Conservation (phyloP, 2,888 invertebrate species). For the Hypena proboscidalis region DNA sequence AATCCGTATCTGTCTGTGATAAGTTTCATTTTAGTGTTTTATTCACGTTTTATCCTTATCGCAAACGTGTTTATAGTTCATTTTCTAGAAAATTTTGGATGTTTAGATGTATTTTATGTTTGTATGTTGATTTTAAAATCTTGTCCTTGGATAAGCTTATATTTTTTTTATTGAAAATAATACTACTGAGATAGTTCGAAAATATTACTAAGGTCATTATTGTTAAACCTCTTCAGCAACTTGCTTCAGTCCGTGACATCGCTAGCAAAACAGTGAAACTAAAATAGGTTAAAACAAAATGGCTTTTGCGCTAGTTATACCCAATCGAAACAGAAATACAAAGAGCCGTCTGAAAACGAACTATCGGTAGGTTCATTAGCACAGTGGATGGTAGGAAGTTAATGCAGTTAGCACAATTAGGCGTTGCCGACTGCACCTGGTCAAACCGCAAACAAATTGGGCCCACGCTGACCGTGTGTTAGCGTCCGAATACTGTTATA, state of each 20-base stretch:
- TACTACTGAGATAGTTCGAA: too few relatives aligned
- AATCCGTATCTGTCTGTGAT: constrained; percentile 9
- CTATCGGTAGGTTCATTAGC: constrained; percentile 38
- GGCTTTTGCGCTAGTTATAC: constrained; percentile 10
- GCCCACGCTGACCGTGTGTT: constrained; percentile 35
- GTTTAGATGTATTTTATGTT: constrained; percentile 9
- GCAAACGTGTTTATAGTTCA: constrained; percentile 28
- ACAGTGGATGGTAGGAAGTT: constrained; percentile 47
- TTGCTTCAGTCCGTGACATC: too few relatives aligned
- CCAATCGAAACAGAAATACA: constrained; percentile 7
- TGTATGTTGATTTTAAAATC: neutral
- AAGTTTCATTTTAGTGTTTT: constrained; percentile 27
- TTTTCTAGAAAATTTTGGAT: constrained; percentile 17
- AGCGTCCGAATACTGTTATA: constrained; percentile 33
- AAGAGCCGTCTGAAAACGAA: constrained; percentile 17
- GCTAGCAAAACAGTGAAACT: too few relatives aligned
- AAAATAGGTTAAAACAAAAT: too few relatives aligned
- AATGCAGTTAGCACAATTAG: constrained; percentile 52
- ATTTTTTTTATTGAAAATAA: too few relatives aligned
- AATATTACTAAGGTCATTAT: too few relatives aligned
- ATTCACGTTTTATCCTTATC: constrained; percentile 32
- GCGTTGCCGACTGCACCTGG: constrained; percentile 46
- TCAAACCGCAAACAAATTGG: constrained; percentile 54
- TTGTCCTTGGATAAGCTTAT: neutral
- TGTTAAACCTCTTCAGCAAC: too few relatives aligned